phyloP scores from a whole-genome alignment of 2,888 invertebrate genomes.

The Zygothrica quintamaculata region DNA sequence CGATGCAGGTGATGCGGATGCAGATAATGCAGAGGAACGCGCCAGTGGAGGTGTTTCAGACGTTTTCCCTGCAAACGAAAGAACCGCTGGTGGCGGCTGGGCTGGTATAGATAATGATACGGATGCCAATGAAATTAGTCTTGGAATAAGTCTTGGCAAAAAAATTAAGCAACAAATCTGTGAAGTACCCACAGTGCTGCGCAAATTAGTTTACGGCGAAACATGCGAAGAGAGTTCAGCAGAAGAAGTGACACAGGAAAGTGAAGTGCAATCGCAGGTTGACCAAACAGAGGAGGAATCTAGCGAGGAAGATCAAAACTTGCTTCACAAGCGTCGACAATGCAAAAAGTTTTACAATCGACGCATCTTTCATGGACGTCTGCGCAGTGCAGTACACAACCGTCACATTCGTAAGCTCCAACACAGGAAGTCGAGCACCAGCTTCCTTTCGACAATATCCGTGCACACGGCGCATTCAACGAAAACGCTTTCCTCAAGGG shows the following conservation, averaged over 20 bases:
- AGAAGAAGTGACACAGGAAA: slow-evolving; percentile 4
- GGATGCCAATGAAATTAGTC: background rate
- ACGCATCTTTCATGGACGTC: slow-evolving; percentile 52
- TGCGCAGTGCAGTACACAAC: slow-evolving; percentile 48
- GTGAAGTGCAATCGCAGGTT: background rate
- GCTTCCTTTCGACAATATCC: slow-evolving; percentile 68
- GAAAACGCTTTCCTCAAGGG: background rate
- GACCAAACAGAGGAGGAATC: background rate
- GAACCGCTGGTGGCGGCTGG: slow-evolving; percentile 17
- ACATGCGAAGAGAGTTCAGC: background rate
- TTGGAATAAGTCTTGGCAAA: slow-evolving; percentile 3
- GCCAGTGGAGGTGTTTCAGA: slow-evolving; percentile 11
- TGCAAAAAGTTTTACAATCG: slow-evolving; percentile 43
- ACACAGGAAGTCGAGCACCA: slow-evolving; percentile 52
- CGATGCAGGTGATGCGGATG: background rate
- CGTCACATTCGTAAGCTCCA: slow-evolving; percentile 32
- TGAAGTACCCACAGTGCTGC: slow-evolving; percentile 69
- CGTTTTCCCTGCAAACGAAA: background rate
- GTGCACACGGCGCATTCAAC: slow-evolving; percentile 38
- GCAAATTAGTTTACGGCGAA: slow-evolving; percentile 9
- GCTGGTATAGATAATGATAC: too few relatives aligned
- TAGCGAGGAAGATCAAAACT: background rate
- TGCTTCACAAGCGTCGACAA: slow-evolving; percentile 28
- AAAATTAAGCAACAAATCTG: slow-evolving; percentile 44
- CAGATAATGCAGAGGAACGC: slow-evolving; percentile 1